Evolutionary conservation across 1,140 invertebrate species (phyloP), one percentile per base, ranked within the genome.

Genomic region (Scaptomyza montana): DNA sequence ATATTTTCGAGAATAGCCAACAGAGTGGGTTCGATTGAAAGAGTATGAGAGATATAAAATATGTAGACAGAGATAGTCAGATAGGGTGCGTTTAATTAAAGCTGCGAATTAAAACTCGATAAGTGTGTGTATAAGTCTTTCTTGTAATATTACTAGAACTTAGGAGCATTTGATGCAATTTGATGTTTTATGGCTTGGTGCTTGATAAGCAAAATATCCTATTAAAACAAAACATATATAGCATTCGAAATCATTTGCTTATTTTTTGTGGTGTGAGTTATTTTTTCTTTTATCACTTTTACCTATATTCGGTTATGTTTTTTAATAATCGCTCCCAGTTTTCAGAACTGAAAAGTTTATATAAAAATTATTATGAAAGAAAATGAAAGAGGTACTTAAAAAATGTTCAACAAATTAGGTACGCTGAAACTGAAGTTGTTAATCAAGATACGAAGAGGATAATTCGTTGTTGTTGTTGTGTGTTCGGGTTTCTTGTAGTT

Each of bases 241-340:
- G 65, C 70, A 68, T 74, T 63, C 66, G 79, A 65, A 77, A 74
- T 63, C 73, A 80, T 78, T 81, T 78, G 56, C 56, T 59, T 80
- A 51, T 71, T n/a, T 70, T 78, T 63, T 75, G 8, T 71, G 30
- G 43, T 62, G 61, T 67, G 8, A 10, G 12, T 62, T 54, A 74
- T 69, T 47, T 62, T 67, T 66, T 54, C 61, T 57, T 70, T 77
- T 72, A 64, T 67, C 80, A 73, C 72, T 75, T 90, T 92, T 92
- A 92, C 91, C 91, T 92, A 92, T 92, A 92, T 92, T 92, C 91
- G 81, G 86, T 90, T 90, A 92, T 91, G 90, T 92, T 92, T 89
- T 92, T 92, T 89, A 92, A 90, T 89, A 92, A 91, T 92, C 91
- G 91, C 91, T 92, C 91, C 91, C 91, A 92, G 89, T 92, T 92